These are phyloP conservation scores for Calidris pugnax DNA, from an alignment of 2,113 vertebrate genomes.

Conservation along the genomic window DNA sequence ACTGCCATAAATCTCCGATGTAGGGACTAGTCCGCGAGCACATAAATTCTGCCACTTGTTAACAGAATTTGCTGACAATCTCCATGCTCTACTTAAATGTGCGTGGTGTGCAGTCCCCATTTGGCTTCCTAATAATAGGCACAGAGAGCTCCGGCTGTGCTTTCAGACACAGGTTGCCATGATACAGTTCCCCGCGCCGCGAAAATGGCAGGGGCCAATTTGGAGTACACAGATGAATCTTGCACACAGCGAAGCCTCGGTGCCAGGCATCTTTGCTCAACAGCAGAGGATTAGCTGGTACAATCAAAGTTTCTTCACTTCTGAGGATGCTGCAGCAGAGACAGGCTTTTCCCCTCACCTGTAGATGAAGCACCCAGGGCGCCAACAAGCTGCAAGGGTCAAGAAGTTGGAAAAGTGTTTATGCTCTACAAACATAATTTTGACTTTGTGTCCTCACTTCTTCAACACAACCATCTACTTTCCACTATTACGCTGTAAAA, in stretches of 20 bases:
- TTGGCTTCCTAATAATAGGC: background rate
- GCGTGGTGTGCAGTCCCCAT: background rate
- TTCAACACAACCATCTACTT: background rate
- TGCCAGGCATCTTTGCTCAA: background rate
- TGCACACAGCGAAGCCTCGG: background rate
- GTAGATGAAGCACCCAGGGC: background rate
- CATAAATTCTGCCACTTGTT: conserved; percentile 39
- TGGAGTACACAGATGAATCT: fast-evolving
- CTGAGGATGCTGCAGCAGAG: background rate
- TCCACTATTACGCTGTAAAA: background rate
- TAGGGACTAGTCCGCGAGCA: background rate
- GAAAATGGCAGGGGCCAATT: fast-evolving
- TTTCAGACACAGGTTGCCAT: background rate
- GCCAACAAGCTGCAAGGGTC: background rate
- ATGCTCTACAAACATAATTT: background rate
- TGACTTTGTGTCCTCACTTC: background rate
- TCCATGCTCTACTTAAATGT: background rate
- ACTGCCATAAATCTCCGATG: background rate
- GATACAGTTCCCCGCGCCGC: fast-evolving
- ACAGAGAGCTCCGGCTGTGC: background rate
- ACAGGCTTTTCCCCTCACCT: background rate
- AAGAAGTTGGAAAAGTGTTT: fast-evolving
- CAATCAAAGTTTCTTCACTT: background rate
- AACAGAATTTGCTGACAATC: background rate
- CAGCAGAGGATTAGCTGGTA: fast-evolving